Base-by-base conservation (phyloP, 2,113 vertebrate species). In the Phylloscopus trochilus region DNA sequence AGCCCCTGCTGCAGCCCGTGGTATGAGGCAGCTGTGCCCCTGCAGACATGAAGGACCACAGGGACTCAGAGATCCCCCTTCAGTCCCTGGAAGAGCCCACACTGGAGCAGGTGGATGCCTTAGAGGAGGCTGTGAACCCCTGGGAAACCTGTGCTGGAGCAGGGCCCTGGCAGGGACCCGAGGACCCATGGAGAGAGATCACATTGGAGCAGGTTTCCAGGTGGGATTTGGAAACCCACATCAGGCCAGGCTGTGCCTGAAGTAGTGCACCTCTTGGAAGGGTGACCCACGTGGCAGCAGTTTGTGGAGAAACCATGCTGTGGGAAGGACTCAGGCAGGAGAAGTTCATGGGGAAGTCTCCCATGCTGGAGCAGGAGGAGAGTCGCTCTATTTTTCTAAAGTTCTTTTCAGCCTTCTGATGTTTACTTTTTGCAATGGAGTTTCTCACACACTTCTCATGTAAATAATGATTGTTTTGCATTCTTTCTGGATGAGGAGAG, bases 321-420 rank as follows among this genome's bases (percentile, higher is more conserved):
- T 30, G 41, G 51, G 41, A 74, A 41, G 19, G 59, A 28, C 14
- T 39, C 23, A 15, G 0, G 0, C 9, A 28, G 31, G 13, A 72
- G 18, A 22, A 39, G 28, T 3, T n/a, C 3, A 5, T n/a, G 19
- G 51, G 66, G 51, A 56, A 2, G 18, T 19, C 9, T 22, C 23
- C n/a, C 59, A 47, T 0, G 0, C 41, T 47, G 51, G 51, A 41
- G 28, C 19, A 47, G 9, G 9, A 9, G 9, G 44, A 56, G 11
- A 41, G 41, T 41, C 41, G 5, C 41, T 41, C 39, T 41, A 12
- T 41, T 41, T 41, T 41, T 41, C 41, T 41, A 14, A 41, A 41
- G 41, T 41, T 41, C 41, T 41, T 41, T 13, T 41, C 11, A 41
- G 39, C 39, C 39, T 41, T 41, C 39, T 41, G 39, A 41, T 12